Conservation (phyloP, 2,888 invertebrate species). For the Lasioglossum leucozonium region DNA sequence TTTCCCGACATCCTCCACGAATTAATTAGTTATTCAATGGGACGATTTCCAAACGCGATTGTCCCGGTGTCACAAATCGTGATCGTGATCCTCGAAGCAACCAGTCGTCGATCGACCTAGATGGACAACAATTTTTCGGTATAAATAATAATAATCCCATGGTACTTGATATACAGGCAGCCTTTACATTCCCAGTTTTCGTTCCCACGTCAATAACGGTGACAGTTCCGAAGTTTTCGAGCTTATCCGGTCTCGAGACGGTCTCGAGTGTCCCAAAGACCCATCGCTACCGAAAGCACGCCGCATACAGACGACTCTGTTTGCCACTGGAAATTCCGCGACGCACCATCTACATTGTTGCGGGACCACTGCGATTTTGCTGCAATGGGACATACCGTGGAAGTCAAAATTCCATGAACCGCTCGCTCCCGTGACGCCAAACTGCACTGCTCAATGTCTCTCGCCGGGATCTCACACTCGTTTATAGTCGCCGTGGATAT, state of each 20-base stretch:
- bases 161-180: background rate
- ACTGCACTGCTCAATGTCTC: background rate
- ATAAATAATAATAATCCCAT: background rate
- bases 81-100: background rate
- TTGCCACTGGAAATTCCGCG: background rate
- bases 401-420: slow-evolving; percentile 2
- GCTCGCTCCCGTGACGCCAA: background rate
- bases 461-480: background rate
- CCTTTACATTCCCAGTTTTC: too few species aligned
- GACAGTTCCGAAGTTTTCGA: background rate
- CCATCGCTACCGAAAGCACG: slow-evolving; percentile 1
- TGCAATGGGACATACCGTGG: background rate
- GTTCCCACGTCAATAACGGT: background rate
- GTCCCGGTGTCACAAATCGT: background rate
- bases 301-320: background rate
- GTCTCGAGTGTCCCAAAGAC: slow-evolving; percentile 1
- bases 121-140: background rate
- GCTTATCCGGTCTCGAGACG: slow-evolving; percentile 2
- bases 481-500: background rate
- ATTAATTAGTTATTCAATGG: slow-evolving; percentile 13
- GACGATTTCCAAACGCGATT: background rate
- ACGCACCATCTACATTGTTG: slow-evolving; percentile 6
- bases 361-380: slow-evolving; percentile 1
- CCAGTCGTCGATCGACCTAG: background rate
- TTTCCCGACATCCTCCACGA: slow-evolving; percentile 10